A percentile compares a stretch with the other conserved stretches of the same genome.
Evolutionary conservation across 2,797 vertebrate genomes (phyloP).

Genomic region (Spinus pinus): DNA sequence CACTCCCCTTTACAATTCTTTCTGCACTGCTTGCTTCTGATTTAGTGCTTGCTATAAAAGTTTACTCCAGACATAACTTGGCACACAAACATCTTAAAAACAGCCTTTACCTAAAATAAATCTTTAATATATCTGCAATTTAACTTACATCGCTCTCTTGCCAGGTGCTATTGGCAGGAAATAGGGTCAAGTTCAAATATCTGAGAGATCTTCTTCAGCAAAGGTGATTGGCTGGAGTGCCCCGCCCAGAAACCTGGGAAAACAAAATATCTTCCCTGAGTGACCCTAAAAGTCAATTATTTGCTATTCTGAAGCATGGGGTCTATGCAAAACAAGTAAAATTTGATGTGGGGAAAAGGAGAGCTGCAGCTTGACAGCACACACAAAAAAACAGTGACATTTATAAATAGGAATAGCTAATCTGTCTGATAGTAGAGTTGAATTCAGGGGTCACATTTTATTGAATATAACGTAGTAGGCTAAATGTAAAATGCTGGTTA

Average conservation of each 20-base stretch:
- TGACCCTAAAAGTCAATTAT: background rate
- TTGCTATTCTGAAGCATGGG: background rate
- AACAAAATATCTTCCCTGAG: background rate
- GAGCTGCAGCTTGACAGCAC: background rate
- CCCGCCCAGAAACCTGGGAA: background rate
- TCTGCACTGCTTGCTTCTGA: background rate
- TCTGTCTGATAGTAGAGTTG: background rate
- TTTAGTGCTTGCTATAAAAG: conserved; percentile 37
- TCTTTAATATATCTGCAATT: conserved; percentile 13
- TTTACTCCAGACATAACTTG: conserved; percentile 31
- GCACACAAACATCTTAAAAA: background rate
- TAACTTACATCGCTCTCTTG: background rate
- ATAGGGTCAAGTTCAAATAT: background rate
- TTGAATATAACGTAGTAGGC: background rate
- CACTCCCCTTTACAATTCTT: background rate
- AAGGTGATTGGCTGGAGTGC: background rate
- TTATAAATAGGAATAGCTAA: background rate
- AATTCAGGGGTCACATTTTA: background rate
- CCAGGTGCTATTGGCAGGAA: conserved; percentile 33
- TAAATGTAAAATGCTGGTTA: conserved; percentile 41
- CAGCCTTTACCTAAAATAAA: conserved; percentile 4
- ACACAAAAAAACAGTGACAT: background rate
- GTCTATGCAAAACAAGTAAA: background rate
- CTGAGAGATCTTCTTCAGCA: background rate
- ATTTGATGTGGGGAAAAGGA: background rate